phyloP scores from a whole-genome alignment of 2,888 invertebrate genomes.

The Caenorhabditis sp. region DNA sequence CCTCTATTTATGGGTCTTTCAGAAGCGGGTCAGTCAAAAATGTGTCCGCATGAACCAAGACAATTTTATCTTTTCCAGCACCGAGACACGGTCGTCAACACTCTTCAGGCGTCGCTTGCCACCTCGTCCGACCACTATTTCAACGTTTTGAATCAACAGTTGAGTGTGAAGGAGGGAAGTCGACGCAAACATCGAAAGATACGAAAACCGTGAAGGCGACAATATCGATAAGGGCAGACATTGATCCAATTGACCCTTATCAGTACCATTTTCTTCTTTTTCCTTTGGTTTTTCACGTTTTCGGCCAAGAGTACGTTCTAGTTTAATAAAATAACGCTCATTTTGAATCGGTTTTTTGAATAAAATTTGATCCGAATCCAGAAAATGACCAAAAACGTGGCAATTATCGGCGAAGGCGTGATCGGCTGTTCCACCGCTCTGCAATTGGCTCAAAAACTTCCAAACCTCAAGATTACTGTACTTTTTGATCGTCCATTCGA shows the following conservation, averaged over 20 bases:
- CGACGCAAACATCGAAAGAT: too few species aligned
- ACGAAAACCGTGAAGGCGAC: conserved; percentile 26
- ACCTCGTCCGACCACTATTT: conserved; percentile 53
- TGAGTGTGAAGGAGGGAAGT: conserved; percentile 35
- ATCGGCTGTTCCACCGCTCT: conserved; percentile 71
- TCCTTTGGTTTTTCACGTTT: conserved; percentile 2
- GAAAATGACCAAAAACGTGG: conserved; percentile 57
- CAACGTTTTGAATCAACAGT: conserved; percentile 44
- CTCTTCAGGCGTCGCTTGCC: conserved; percentile 36
- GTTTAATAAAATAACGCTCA: too few species aligned
- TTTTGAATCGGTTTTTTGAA: too few species aligned
- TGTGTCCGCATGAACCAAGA: background rate
- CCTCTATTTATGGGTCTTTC: conserved; percentile 46
- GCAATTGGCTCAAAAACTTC: conserved; percentile 61
- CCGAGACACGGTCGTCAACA: conserved; percentile 42
- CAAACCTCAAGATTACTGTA: conserved; percentile 68
- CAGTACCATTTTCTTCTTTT: background rate
- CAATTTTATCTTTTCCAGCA: conserved; percentile 23
- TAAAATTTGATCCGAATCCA: too few species aligned
- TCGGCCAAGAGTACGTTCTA: background rate
- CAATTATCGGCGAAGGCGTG: conserved; percentile 74
- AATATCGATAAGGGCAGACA: background rate
- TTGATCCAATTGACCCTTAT: too few species aligned
- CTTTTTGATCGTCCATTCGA: conserved; percentile 69
- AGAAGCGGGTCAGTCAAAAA: conserved; percentile 26